phyloP scores from a whole-genome alignment of 2,113 vertebrate species.

The Python bivittatus region DNA sequence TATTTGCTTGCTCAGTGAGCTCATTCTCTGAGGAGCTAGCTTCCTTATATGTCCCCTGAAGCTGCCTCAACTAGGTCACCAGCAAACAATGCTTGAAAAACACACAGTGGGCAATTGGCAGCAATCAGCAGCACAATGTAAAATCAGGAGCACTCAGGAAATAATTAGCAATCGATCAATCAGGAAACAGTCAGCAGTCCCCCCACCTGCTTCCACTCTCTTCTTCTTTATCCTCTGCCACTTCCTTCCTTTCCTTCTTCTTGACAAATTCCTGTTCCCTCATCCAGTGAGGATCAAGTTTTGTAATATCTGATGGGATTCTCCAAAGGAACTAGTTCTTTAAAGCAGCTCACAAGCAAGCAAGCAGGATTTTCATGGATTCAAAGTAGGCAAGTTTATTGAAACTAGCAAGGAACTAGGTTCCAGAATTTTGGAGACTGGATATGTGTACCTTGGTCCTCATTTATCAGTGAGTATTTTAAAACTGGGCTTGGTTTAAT shows the following conservation, averaged over 20 bases:
- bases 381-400: not conserved
- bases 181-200: not conserved
- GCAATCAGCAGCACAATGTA: not conserved
- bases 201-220: not conserved
- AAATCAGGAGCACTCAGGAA: not conserved
- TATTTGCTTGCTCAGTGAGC: not conserved
- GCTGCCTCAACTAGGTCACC: not conserved
- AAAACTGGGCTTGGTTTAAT: not conserved
- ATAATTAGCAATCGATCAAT: not conserved
- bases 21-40: not conserved
- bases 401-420: not conserved
- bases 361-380: not conserved
- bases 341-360: not conserved
- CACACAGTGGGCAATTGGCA: not conserved
- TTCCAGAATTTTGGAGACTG: not conserved
- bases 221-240: not conserved
- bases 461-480: not conserved
- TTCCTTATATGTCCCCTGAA: not conserved
- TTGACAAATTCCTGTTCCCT: not conserved
- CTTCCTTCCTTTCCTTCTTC: not conserved
- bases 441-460: not conserved
- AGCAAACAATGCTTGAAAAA: not conserved
- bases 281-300: not conserved
- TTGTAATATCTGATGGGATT: not conserved
- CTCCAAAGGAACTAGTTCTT: not conserved